Percentiles rank a stretch among this genome's conserved stretches.
Conservation (phyloP, 2,113 vertebrate species). For the Alexandromys fortis region DNA sequence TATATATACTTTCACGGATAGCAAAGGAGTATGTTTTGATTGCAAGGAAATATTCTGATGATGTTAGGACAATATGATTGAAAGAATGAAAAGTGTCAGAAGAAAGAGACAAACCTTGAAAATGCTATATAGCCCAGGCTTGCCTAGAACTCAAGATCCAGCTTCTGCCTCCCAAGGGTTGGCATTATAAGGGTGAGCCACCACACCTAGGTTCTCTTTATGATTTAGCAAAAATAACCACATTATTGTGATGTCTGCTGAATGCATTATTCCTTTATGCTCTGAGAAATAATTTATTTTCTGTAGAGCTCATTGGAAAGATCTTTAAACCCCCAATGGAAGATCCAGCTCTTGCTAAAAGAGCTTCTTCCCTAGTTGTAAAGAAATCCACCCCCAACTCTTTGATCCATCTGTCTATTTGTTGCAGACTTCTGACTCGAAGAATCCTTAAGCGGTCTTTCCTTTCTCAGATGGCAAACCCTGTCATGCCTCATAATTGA, state of each 20-base stretch:
- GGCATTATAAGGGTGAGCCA: not conserved
- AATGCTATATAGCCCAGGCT: not conserved
- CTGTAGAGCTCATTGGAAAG: slow-evolving; percentile 5
- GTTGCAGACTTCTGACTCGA: slow-evolving; percentile 75
- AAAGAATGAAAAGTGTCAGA: not conserved
- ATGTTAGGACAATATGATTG: not conserved
- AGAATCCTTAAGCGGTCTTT: slow-evolving; percentile 73
- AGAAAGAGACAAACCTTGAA: not conserved
- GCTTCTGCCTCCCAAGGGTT: not conserved
- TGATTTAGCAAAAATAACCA: not conserved
- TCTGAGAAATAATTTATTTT: not conserved
- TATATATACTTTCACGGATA: not conserved
- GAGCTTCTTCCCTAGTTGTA: slow-evolving; percentile 35
- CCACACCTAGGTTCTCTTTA: not conserved
- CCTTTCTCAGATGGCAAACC: slow-evolving; percentile 71
- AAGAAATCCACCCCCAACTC: slow-evolving; percentile 47
- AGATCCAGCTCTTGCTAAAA: slow-evolving; percentile 47
- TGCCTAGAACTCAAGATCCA: not conserved
- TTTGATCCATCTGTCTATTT: slow-evolving; percentile 70
- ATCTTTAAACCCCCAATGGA: slow-evolving; percentile 43
- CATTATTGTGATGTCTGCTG: not conserved
- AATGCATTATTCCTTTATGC: slow-evolving; percentile 39
- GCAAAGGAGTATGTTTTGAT: not conserved
- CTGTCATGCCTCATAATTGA: slow-evolving; percentile 76
- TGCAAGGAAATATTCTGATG: not conserved